Evolutionary conservation across 30 jellyfish, hydroid and myxozoan genomes (phyloP).

Genomic region (Aurelia aurita): DNA sequence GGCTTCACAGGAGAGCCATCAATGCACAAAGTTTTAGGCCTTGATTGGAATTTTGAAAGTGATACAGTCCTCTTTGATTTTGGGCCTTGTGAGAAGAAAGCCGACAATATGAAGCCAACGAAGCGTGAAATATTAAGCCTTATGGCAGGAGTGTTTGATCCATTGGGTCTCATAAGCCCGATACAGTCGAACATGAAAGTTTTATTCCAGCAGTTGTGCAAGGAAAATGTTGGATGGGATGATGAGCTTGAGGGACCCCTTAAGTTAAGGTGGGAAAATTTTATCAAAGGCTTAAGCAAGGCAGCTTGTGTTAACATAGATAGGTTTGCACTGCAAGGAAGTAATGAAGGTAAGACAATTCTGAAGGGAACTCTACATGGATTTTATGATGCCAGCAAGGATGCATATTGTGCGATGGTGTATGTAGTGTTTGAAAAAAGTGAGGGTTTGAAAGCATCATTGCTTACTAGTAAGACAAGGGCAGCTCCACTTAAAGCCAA

Average conservation of each 20-base stretch:
- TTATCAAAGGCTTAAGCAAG: not conserved
- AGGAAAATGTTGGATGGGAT: conserved; percentile 28
- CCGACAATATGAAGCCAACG: conserved; percentile 10
- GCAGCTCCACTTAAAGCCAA: conserved; percentile 44
- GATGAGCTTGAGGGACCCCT: conserved; percentile 38
- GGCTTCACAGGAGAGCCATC: conserved; percentile 1
- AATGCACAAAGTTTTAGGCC: conserved; percentile 23
- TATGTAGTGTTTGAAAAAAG: conserved; percentile 10
- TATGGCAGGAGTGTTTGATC: conserved; percentile 24
- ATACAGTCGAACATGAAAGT: not conserved
- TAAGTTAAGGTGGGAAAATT: conserved; percentile 4
- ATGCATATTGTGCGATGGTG: conserved; percentile 35
- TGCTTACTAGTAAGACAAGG: conserved; percentile 35
- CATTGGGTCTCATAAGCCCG: conserved; percentile 32
- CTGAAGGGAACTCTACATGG: conserved; percentile 6
- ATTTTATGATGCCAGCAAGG: conserved; percentile 15
- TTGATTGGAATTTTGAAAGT: conserved; percentile 13
- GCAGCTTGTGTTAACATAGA: conserved; percentile 25
- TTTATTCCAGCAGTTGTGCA: conserved; percentile 8
- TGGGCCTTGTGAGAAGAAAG: not conserved
- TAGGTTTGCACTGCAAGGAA: conserved; percentile 12
- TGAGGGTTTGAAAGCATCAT: not conserved
- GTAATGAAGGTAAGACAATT: not conserved
- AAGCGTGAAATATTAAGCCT: conserved; percentile 13
- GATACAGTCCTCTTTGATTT: conserved; percentile 23